Percentiles rank a stretch among this genome's conserved stretches.
phyloP scores from a whole-genome alignment of 1,140 invertebrate species.

The Diachasmimorpha longicaudata region DNA sequence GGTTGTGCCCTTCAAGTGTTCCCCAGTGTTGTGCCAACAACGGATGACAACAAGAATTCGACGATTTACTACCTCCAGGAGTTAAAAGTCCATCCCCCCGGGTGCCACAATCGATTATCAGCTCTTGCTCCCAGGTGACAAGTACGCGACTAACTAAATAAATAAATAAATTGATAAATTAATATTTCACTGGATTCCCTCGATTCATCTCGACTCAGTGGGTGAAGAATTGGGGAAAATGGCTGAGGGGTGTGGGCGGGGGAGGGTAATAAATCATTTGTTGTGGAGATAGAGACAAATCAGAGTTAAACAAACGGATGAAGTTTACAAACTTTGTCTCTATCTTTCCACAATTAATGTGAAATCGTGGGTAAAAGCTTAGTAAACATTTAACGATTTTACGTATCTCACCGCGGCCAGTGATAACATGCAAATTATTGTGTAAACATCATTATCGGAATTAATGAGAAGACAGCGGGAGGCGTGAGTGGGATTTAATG shows the following conservation, averaged over 20 bases:
- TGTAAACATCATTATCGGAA: conserved; percentile 18
- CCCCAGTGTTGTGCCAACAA: background rate
- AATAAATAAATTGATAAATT: background rate
- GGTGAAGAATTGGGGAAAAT: background rate
- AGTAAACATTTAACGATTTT: background rate
- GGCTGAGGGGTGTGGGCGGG: no score
- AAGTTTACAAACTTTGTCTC: background rate
- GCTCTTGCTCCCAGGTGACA: no score
- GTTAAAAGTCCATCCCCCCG: no score
- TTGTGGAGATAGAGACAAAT: background rate
- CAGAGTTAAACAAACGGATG: background rate
- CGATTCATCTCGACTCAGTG: background rate
- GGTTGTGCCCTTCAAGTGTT: background rate
- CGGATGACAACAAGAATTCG: background rate
- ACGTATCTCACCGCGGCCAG: background rate
- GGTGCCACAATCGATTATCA: no score
- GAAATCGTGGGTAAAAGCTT: background rate
- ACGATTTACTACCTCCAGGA: no score
- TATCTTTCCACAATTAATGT: background rate
- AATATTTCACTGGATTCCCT: no score
- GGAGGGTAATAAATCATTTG: conserved; percentile 1
- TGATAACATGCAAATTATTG: conserved; percentile 17
- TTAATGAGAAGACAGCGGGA: background rate
- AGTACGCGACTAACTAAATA: background rate
- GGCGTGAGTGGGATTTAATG: background rate